Conservation (phyloP, 2,113 vertebrate species). For the Calidris pugnax region DNA sequence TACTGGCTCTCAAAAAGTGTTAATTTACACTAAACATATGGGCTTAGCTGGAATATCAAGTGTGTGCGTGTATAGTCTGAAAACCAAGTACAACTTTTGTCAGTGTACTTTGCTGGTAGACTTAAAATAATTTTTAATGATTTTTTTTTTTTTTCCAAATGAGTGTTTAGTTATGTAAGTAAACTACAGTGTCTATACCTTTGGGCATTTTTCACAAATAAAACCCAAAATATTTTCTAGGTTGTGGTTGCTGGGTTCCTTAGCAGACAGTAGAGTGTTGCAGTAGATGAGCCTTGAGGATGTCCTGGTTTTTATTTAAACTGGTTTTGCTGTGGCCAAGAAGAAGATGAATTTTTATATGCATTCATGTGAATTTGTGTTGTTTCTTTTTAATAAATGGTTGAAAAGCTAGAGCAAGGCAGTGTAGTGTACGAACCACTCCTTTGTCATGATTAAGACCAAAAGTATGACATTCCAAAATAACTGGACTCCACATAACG, state of each 20-base stretch:
- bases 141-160: background rate
- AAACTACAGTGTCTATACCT: background rate
- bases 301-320: background rate
- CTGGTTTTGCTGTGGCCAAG: background rate
- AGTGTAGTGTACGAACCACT: background rate
- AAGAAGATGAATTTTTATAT: background rate
- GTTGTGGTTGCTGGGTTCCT: background rate
- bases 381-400: background rate
- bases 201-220: background rate
- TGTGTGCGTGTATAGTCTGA: background rate
- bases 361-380: background rate
- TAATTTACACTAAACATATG: background rate
- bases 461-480: background rate
- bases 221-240: background rate
- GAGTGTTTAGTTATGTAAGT: background rate
- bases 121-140: background rate
- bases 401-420: background rate
- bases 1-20: background rate
- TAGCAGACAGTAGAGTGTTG: background rate
- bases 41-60: background rate
- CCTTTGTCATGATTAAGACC: background rate
- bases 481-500: background rate
- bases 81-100: background rate
- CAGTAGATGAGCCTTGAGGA: background rate
- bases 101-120: background rate